These are phyloP conservation scores for Ornithoptera alexandrae DNA, from an alignment of 2,888 invertebrate species.

Conservation along the genomic window DNA sequence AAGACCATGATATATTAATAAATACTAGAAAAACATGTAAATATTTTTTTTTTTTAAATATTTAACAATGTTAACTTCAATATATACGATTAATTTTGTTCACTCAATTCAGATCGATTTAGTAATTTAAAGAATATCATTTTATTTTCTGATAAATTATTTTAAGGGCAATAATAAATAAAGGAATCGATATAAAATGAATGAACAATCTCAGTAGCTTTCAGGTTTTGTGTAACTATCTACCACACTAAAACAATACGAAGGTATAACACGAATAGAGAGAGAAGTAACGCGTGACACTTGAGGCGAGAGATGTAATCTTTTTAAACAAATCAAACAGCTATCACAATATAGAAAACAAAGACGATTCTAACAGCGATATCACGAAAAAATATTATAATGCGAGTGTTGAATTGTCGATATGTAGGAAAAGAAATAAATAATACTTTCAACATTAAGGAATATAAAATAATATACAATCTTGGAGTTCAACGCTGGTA, in stretches of 20 bases:
- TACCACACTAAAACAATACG: slow-evolving; percentile 43
- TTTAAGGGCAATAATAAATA: slow-evolving; percentile 21
- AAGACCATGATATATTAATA: not conserved
- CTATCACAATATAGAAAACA: slow-evolving; percentile 25
- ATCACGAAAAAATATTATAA: slow-evolving; percentile 13
- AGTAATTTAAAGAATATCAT: slow-evolving; percentile 2
- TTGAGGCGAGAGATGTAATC: slow-evolving; percentile 31
- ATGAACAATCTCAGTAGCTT: slow-evolving; percentile 74
- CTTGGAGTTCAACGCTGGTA: not conserved
- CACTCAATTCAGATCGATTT: slow-evolving; percentile 58
- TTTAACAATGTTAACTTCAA: slow-evolving; percentile 58
- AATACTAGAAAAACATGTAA: no score
- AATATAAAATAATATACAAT: not conserved
- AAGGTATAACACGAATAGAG: slow-evolving; percentile 35
- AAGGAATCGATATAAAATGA: slow-evolving; percentile 53
- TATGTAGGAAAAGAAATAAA: slow-evolving; percentile 11
- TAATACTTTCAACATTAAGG: slow-evolving; percentile 27
- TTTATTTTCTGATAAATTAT: slow-evolving; percentile 6
- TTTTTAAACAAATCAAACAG: slow-evolving; percentile 18
- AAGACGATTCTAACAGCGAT: slow-evolving; percentile 12
- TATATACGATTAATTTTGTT: slow-evolving; percentile 58
- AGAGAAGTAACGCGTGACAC: slow-evolving; percentile 31
- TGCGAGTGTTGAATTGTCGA: slow-evolving; percentile 23
- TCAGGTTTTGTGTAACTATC: slow-evolving; percentile 59
- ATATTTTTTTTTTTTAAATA: slow-evolving; percentile 36